Evolutionary conservation across 2,888 invertebrate species (phyloP).

Genomic region (Scelioninae gen. 1): DNA sequence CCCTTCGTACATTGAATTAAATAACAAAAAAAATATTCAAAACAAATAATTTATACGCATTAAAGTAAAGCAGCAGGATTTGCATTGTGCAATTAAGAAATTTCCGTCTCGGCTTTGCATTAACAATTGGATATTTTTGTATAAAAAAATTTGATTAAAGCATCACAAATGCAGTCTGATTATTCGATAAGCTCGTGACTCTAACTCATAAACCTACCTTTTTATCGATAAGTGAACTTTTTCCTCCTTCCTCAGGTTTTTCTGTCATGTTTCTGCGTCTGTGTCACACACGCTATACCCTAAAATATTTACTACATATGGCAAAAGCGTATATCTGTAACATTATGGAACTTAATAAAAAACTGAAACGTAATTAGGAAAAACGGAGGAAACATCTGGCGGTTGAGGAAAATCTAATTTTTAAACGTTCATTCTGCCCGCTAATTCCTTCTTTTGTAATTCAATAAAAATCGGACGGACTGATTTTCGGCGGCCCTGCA

Average conservation of each 20-base stretch:
- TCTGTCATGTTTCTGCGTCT: slow-evolving; percentile 1
- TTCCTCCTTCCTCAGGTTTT: not conserved
- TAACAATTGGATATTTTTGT: not conserved
- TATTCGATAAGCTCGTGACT: not conserved
- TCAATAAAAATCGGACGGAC: no score
- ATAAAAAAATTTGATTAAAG: not conserved
- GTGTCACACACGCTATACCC: no score
- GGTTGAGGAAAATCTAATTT: slow-evolving; percentile 81
- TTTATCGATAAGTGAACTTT: slow-evolving; percentile 6
- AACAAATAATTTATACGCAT: no score
- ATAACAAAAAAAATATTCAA: no score
- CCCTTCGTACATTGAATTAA: slow-evolving; percentile 27
- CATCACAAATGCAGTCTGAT: not conserved
- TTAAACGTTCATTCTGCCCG: slow-evolving; percentile 73
- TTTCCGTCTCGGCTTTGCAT: not conserved
- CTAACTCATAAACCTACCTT: not conserved
- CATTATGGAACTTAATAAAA: slow-evolving; percentile 56
- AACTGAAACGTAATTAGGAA: slow-evolving; percentile 74
- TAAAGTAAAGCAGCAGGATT: slow-evolving; percentile 29
- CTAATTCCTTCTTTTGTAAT: slow-evolving; percentile 78
- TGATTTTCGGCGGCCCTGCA: no score
- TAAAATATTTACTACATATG: slow-evolving; percentile 37
- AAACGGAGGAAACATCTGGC: slow-evolving; percentile 79
- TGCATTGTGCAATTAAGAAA: slow-evolving; percentile 21
- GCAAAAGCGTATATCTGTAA: slow-evolving; percentile 36